Evolutionary conservation across 92 coral and sea anemone species (phyloP).

Genomic region (Siderastrea siderea): DNA sequence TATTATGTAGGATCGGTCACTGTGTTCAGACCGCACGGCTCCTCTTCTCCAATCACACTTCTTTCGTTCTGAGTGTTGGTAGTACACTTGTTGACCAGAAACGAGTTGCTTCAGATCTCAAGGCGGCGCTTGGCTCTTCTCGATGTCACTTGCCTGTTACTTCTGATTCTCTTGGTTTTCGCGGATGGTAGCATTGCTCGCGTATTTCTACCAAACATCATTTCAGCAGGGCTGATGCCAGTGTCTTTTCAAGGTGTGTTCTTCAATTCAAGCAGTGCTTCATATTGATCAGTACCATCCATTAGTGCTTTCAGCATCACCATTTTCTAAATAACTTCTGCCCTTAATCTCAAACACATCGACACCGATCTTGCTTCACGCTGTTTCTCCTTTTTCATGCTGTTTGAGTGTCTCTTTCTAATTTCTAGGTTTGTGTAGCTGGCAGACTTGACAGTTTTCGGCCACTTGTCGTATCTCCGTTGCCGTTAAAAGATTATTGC

Average conservation of each 20-base stretch:
- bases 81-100: too few species aligned
- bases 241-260: conserved; percentile 51
- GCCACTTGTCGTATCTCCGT: conserved; percentile 43
- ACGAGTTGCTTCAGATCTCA: too few species aligned
- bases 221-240: conserved; percentile 25
- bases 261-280: conserved; percentile 13
- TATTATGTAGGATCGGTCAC: conserved; percentile 16
- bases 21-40: conserved; percentile 4
- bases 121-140: conserved; percentile 1
- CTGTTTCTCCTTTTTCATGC: conserved; percentile 34
- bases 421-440: conserved; percentile 29
- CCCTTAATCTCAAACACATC: conserved; percentile 32
- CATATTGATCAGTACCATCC: conserved; percentile 20
- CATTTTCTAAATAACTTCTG: not conserved
- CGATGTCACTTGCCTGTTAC: not conserved
- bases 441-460: conserved; percentile 46
- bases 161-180: not conserved
- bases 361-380: not conserved
- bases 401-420: conserved; percentile 19
- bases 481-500: conserved; percentile 6
- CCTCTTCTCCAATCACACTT: conserved; percentile 41
- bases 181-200: not conserved
- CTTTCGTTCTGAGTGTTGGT: conserved; percentile 1
- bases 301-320: not conserved
- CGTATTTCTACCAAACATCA: conserved; percentile 36